Evolutionary conservation across 2,888 invertebrate genomes (phyloP).

Genomic region (Aleiodes testaceus): DNA sequence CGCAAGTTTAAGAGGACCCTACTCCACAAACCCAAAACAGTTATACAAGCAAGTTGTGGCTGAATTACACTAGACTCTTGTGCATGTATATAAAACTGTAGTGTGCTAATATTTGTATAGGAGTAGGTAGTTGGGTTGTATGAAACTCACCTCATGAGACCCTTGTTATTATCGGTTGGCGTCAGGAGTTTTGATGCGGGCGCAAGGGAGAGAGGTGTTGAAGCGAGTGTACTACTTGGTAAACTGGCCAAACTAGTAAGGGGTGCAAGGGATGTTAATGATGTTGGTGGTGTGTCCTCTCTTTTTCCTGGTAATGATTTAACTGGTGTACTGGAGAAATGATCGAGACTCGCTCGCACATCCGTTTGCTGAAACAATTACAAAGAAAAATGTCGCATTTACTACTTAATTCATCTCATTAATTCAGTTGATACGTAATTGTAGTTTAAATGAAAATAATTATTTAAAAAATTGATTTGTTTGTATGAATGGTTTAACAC

Average conservation of each 20-base stretch:
- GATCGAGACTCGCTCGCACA: slow-evolving; percentile 70
- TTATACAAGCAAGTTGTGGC: slow-evolving; percentile 2
- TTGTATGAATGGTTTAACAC: background rate
- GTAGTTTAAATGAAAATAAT: slow-evolving; percentile 8
- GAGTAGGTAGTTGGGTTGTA: slow-evolving; percentile 36
- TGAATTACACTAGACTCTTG: background rate
- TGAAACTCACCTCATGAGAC: slow-evolving; percentile 69
- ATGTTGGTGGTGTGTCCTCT: slow-evolving; percentile 71
- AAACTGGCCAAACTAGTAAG: slow-evolving; percentile 71
- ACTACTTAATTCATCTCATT: too few relatives aligned
- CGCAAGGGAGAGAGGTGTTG: slow-evolving; percentile 69
- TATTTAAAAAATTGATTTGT: slow-evolving; percentile 24
- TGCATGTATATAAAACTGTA: background rate
- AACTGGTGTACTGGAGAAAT: slow-evolving; percentile 70
- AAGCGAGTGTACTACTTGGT: slow-evolving; percentile 68
- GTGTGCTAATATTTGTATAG: slow-evolving; percentile 1
- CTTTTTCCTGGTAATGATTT: slow-evolving; percentile 70
- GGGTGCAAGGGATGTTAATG: slow-evolving; percentile 69
- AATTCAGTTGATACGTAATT: too few relatives aligned
- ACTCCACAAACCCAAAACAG: background rate
- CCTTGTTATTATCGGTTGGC: slow-evolving; percentile 71
- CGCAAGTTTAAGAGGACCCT: slow-evolving; percentile 8
- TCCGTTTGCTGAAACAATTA: slow-evolving; percentile 67
- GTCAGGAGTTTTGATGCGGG: slow-evolving; percentile 70
- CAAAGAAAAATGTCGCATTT: background rate